Conservation (phyloP, 1,140 invertebrate genomes). For the Dendroctonus valens region DNA sequence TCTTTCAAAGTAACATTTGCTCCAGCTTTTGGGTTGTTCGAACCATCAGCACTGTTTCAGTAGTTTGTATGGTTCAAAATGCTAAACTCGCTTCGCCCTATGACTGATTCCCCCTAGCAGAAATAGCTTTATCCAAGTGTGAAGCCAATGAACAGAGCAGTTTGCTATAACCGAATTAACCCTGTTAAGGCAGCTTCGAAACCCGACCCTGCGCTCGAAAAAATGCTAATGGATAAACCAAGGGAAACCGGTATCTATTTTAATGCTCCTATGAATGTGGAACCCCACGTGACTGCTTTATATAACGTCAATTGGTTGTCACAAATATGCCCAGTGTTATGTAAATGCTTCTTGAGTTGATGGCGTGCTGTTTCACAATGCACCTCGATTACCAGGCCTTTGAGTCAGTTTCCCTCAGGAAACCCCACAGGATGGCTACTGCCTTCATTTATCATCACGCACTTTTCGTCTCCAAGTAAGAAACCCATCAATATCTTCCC, state of each 20-base stretch:
- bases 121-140: too few species aligned
- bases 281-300: constrained; percentile 48
- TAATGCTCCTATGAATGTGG: constrained; percentile 43
- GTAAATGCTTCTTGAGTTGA: constrained; percentile 42
- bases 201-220: not conserved
- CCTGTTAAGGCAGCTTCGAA: not conserved
- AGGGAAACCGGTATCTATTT: constrained; percentile 45
- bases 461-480: constrained; percentile 3
- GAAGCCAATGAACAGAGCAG: too few species aligned
- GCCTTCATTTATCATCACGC: constrained; percentile 15
- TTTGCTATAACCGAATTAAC: too few species aligned
- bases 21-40: too few species aligned
- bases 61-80: too few species aligned
- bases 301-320: constrained; percentile 48
- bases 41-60: too few species aligned
- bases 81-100: too few species aligned
- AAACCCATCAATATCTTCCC: too few species aligned
- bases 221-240: constrained; percentile 9
- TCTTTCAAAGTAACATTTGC: not conserved
- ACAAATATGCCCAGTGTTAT: constrained; percentile 47
- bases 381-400: constrained; percentile 22
- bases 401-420: constrained; percentile 20
- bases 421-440: constrained; percentile 5
- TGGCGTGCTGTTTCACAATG: constrained; percentile 29
- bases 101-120: too few species aligned